A percentile compares a stretch with the other conserved stretches of the same genome.
phyloP scores from a whole-genome alignment of 1,140 invertebrate genomes.

The Philopotamus ludificatus region DNA sequence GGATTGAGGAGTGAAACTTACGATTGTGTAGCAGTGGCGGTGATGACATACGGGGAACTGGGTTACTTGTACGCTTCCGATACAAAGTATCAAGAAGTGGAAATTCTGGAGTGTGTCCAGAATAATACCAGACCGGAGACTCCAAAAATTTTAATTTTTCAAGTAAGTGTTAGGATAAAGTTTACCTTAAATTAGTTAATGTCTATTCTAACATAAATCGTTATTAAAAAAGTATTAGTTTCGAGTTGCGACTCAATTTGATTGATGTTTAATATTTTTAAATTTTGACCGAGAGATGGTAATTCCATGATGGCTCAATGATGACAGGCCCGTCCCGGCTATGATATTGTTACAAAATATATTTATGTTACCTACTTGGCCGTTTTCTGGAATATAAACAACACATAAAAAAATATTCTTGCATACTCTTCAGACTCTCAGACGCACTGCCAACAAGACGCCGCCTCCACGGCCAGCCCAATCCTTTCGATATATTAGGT shows the following conservation, averaged over 20 bases:
- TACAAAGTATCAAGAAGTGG: background rate
- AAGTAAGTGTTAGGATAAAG: background rate
- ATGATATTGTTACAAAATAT: too few species aligned
- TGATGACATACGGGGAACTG: slow-evolving; percentile 2
- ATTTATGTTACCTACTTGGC: too few species aligned
- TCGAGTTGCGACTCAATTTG: background rate
- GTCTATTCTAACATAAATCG: background rate
- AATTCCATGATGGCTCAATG: background rate
- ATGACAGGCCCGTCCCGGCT: too few species aligned
- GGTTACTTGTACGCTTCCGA: background rate
- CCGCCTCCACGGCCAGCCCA: too few species aligned
- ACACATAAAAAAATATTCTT: too few species aligned
- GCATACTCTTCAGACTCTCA: too few species aligned
- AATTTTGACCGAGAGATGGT: background rate
- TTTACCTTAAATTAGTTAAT: background rate
- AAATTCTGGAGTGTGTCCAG: background rate
- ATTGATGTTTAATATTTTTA: background rate
- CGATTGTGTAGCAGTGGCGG: background rate
- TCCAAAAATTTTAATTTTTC: slow-evolving; percentile 4
- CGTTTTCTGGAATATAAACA: too few species aligned
- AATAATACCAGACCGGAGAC: background rate
- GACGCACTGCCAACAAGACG: too few species aligned
- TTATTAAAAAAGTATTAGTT: background rate
- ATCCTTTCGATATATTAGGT: too few species aligned
- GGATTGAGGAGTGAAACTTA: too few species aligned